A percentile compares a stretch with the other conserved stretches of the same genome.
phyloP scores from a whole-genome alignment of 2,113 vertebrate species.

The Symphodus melops region DNA sequence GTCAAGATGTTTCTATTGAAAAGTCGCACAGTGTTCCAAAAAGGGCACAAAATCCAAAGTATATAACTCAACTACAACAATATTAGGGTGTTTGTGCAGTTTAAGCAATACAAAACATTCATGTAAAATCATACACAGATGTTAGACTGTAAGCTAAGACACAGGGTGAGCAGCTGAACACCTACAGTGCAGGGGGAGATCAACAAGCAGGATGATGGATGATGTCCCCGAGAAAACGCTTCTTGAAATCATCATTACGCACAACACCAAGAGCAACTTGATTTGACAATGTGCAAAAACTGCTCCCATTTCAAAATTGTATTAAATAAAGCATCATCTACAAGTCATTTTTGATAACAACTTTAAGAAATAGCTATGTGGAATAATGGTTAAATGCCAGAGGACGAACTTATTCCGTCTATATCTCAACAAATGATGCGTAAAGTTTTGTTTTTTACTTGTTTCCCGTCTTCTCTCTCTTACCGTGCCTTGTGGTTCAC shows the following conservation, averaged over 20 bases:
- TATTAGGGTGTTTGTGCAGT: neutral
- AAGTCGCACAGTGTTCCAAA: conserved; percentile 1
- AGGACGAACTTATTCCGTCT: neutral
- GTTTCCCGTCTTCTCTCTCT: conserved; percentile 20
- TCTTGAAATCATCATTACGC: neutral
- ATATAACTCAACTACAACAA: neutral
- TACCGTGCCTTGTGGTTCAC: conserved; percentile 67
- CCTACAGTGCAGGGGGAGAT: neutral
- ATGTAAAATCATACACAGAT: neutral
- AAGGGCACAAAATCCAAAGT: neutral
- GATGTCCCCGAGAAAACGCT: no score
- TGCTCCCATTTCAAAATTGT: neutral
- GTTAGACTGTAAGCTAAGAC: neutral
- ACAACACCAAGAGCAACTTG: neutral
- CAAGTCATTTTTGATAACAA: neutral
- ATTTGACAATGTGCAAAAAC: neutral
- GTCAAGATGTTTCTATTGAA: neutral
- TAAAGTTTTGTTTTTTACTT: conserved; percentile 6
- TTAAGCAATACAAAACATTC: neutral
- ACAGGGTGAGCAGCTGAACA: conserved; percentile 42
- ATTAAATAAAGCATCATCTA: neutral
- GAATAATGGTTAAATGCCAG: neutral
- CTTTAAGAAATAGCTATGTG: neutral
- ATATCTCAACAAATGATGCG: neutral
- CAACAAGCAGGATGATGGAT: neutral